Conservation (phyloP, 2,888 invertebrate genomes). For the Plebejus melissa region DNA sequence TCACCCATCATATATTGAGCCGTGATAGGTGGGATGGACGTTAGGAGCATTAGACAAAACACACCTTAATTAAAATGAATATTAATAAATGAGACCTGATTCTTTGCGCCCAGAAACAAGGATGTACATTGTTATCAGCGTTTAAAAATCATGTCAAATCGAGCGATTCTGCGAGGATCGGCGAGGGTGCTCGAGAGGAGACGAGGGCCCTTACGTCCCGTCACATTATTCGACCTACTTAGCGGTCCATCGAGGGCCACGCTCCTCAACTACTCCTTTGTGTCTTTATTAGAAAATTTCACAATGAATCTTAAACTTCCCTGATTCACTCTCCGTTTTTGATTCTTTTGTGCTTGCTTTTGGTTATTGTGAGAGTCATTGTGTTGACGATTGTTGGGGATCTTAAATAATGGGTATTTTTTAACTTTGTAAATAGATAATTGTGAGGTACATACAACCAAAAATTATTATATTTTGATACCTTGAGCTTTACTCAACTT, state of each 20-base stretch:
- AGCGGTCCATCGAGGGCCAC: constrained; percentile 50
- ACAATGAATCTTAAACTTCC: constrained; percentile 31
- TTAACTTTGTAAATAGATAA: background rate
- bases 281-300: constrained; percentile 40
- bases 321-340: constrained; percentile 30
- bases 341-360: constrained; percentile 18
- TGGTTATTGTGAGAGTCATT: constrained; percentile 16
- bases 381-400: background rate
- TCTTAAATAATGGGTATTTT: background rate
- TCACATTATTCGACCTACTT: constrained; percentile 78
- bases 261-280: constrained; percentile 48
- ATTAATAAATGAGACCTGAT: background rate
- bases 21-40: background rate
- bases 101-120: constrained; percentile 23
- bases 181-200: constrained; percentile 58
- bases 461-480: too few species aligned
- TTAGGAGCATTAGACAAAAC: background rate
- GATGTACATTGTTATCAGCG: constrained; percentile 57
- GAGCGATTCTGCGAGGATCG: constrained; percentile 71
- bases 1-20: background rate
- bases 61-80: background rate
- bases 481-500: too few species aligned
- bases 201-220: constrained; percentile 64
- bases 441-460: background rate
- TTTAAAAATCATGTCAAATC: constrained; percentile 78